Base-by-base conservation (phyloP, 2,113 vertebrate species). In the Garra rufa region DNA sequence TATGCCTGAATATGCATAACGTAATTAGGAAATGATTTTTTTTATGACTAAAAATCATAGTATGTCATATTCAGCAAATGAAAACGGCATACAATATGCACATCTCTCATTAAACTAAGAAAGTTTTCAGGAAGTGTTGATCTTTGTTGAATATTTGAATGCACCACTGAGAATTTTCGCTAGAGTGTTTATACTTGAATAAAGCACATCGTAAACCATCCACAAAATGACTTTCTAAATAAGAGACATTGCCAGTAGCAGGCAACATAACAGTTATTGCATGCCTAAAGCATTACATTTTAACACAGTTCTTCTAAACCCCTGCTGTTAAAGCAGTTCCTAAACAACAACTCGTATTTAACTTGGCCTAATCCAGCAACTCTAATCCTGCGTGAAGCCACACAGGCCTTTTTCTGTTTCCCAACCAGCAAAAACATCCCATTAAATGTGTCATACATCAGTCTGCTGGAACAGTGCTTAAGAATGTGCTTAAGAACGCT, bases 361-460 rank as follows among this genome's bases (percentile, higher is more conserved):
- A 52, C 26, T 71, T 87, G 74, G 75, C 76, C 10, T 52, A 21
- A 43, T 78, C 15, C 30, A 44, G n/a, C 14, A 17, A 55, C 48
- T 52, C 57, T 30, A 50, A 50, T 24, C 4, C 14, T 65, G 67
- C 28, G 13, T 76, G 52, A 76, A 82, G 59, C 69, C 46, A 46
- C 79, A 77, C 28, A 28, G 14, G 30, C 28, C 52, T 17, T 21
- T 81, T 85, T 80, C 59, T 34, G 43, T 34, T 57, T 9, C 50
- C 41, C 67, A 55, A 84, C 63, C 71, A 78, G 81, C 63, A 86
- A 86, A 85, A 84, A 78, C 78, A 78, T 83, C 50, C 81, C 34
- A 26, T 43, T 86, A 76, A 88, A 84, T 84, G 52, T 69, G 41
- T 86, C 81, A 81, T 83, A 83, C 63, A 67, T 63, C 63, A 82